Evolutionary conservation across 2,888 invertebrate genomes (phyloP).

Genomic region (Spisula subtruncata): DNA sequence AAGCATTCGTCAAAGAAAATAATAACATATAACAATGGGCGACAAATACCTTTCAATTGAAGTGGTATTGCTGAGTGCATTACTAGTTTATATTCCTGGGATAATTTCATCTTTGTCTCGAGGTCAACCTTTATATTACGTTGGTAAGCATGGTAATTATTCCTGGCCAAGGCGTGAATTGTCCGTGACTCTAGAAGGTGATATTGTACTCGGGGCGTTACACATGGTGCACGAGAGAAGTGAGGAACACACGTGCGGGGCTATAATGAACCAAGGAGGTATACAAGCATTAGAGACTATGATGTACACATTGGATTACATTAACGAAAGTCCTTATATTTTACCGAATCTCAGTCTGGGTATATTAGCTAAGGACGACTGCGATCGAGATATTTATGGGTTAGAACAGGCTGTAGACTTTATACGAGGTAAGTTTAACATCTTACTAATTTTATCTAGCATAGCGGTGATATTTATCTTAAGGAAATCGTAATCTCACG

Average conservation of each 20-base stretch:
- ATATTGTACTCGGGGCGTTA: slow-evolving; percentile 95
- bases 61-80: background rate
- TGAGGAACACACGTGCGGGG: slow-evolving; percentile 95
- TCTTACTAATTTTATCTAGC: no score
- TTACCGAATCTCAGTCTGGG: slow-evolving; percentile 94
- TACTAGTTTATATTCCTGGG: background rate
- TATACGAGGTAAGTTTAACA: slow-evolving; percentile 93
- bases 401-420: slow-evolving; percentile 98
- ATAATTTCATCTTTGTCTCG: slow-evolving; percentile 33
- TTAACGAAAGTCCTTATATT: slow-evolving; percentile 90
- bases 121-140: slow-evolving; percentile 65
- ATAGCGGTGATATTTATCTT: no score
- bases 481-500: no score
- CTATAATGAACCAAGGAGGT: slow-evolving; percentile 96
- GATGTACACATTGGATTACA: slow-evolving; percentile 95
- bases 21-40: background rate
- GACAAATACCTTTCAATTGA: background rate
- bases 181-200: slow-evolving; percentile 95
- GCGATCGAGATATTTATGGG: slow-evolving; percentile 98
- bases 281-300: slow-evolving; percentile 95
- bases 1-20: background rate
- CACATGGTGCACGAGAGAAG: slow-evolving; percentile 97
- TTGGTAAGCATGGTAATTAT: slow-evolving; percentile 80
- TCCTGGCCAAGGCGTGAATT: slow-evolving; percentile 85
- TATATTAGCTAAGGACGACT: slow-evolving; percentile 96